Conservation (phyloP, 2,888 invertebrate species). For the Pristionchus arcanus region DNA sequence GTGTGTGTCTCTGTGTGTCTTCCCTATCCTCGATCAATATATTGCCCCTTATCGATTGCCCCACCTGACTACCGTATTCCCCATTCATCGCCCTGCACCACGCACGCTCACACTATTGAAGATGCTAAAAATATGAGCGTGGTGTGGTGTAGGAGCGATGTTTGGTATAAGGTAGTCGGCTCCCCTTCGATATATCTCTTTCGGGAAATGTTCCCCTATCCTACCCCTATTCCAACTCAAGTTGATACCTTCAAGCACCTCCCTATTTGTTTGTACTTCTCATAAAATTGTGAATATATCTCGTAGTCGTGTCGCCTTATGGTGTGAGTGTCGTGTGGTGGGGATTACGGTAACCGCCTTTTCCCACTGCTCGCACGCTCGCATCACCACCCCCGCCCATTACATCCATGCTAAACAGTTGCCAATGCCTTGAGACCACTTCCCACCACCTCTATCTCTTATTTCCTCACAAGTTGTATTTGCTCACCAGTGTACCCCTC, state of each 20-base stretch:
- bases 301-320: slow-evolving; percentile 26
- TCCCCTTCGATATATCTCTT: not conserved
- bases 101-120: slow-evolving; percentile 23
- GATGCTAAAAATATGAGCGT: not conserved
- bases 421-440: slow-evolving; percentile 12
- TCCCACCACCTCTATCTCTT: slow-evolving; percentile 24
- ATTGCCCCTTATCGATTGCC: not conserved
- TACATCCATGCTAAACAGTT: slow-evolving; percentile 28
- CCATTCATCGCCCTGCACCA: not conserved
- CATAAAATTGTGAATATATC: not conserved
- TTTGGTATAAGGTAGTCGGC: not conserved
- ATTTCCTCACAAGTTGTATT: not conserved
- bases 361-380: not conserved
- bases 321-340: not conserved
- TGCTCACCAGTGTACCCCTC: slow-evolving; percentile 43
- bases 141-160: not conserved
- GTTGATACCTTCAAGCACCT: slow-evolving; percentile 48
- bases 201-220: not conserved
- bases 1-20: slow-evolving; percentile 23
- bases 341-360: slow-evolving; percentile 19
- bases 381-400: slow-evolving; percentile 12
- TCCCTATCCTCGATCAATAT: not conserved
- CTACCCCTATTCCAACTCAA: slow-evolving; percentile 39
- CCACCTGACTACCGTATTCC: not conserved
- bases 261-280: not conserved